Evolutionary conservation across 1,140 invertebrate species (phyloP).

Genomic region (Camponotus pennsylvanicus): DNA sequence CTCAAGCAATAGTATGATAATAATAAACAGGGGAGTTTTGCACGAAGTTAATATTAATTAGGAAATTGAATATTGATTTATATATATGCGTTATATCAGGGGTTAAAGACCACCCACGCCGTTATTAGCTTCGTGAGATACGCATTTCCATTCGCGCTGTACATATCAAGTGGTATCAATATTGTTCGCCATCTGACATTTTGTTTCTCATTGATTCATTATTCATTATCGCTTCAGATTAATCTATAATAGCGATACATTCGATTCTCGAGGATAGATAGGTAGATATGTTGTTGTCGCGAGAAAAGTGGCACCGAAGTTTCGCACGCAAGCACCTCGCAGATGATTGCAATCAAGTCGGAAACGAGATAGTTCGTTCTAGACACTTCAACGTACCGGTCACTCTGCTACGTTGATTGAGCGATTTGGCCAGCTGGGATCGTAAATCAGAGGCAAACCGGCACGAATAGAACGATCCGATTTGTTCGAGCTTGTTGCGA

Average conservation of each 20-base stretch:
- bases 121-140: neutral
- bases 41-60: neutral
- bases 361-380: conserved; percentile 55
- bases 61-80: neutral
- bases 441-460: conserved; percentile 59
- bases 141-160: neutral
- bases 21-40: too few relatives aligned
- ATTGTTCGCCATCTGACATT: neutral
- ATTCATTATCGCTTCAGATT: neutral
- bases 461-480: conserved; percentile 49
- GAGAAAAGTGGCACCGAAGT: conserved; percentile 35
- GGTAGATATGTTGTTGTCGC: conserved; percentile 4
- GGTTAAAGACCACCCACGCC: neutral
- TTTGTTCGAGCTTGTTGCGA: conserved; percentile 17
- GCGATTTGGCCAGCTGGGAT: conserved; percentile 59
- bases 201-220: conserved; percentile 4
- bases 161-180: neutral
- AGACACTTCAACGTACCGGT: conserved; percentile 42
- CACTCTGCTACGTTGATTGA: conserved; percentile 61
- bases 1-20: neutral
- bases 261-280: conserved; percentile 2
- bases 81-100: neutral
- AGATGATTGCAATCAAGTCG: conserved; percentile 50
- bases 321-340: conserved; percentile 52
- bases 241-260: conserved; percentile 48